Evolutionary conservation across 2,797 vertebrate genomes (phyloP).

Genomic region (Sphenodon punctatus): DNA sequence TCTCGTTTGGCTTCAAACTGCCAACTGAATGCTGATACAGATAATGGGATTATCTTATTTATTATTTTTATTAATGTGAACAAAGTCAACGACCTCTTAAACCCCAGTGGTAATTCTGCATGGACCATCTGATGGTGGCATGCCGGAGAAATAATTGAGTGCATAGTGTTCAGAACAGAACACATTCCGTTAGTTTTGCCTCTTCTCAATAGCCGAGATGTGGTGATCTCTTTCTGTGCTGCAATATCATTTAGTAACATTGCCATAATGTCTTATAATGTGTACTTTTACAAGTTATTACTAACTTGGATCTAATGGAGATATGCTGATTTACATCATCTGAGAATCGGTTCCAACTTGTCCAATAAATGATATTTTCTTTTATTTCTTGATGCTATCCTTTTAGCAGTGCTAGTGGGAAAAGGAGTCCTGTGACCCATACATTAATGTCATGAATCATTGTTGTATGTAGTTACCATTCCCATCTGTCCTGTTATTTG

Average conservation of each 20-base stretch:
- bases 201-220: neutral
- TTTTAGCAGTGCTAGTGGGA: neutral
- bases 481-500: slow-evolving; percentile 1
- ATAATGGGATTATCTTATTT: no score
- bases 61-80: no score
- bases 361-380: neutral
- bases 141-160: neutral
- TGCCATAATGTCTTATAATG: neutral
- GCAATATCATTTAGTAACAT: neutral
- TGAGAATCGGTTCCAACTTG: neutral
- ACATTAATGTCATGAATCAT: neutral
- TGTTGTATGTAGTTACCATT: neutral
- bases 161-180: neutral
- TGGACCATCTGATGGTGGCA: neutral
- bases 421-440: neutral
- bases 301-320: neutral
- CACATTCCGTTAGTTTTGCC: neutral
- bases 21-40: no score
- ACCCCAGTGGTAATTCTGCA: no score
- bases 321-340: neutral
- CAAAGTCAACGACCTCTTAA: no score
- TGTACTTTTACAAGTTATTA: neutral
- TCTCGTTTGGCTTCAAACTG: no score
- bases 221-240: neutral
- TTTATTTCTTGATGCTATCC: neutral